A percentile compares a stretch with the other conserved stretches of the same genome.
phyloP scores from a whole-genome alignment of 2,113 vertebrate genomes.

The Gymnocephalus cernua region DNA sequence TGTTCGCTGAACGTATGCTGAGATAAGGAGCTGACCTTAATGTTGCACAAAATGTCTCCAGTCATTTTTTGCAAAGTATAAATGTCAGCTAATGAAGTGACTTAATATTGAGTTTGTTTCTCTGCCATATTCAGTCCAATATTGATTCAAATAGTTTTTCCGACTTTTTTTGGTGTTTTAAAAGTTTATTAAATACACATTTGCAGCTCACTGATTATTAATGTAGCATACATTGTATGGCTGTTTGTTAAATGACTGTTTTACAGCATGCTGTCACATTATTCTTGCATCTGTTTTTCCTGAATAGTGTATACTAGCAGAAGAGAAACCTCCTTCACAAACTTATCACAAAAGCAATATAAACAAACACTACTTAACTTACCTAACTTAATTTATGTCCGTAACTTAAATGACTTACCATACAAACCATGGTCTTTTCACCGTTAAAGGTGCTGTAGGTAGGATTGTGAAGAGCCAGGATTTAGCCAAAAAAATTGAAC shows the following conservation, averaged over 20 bases:
- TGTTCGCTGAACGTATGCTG: neutral
- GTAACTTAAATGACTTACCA: too few relatives aligned
- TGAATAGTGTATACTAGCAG: neutral
- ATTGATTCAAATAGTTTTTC: neutral
- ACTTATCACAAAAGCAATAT: neutral
- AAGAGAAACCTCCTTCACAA: neutral
- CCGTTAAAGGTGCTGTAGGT: too few relatives aligned
- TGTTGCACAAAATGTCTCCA: constrained; percentile 27
- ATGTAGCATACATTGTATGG: neutral
- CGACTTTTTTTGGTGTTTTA: neutral
- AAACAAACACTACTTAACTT: neutral
- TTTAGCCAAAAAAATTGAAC: too few relatives aligned
- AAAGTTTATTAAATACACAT: neutral
- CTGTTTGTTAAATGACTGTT: neutral
- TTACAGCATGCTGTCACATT: neutral
- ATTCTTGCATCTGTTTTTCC: neutral
- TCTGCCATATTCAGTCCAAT: neutral
- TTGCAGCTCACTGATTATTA: neutral
- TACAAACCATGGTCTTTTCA: too few relatives aligned
- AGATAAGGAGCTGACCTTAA: constrained; percentile 31
- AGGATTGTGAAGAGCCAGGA: too few relatives aligned
- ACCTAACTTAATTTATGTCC: too few relatives aligned
- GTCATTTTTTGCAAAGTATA: constrained; percentile 12
- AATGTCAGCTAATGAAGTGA: constrained; percentile 36
- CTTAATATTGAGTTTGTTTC: neutral